A percentile compares a stretch with the other conserved stretches of the same genome.
These are phyloP conservation scores for Lomographa bimaculata DNA, from an alignment of 2,888 invertebrate species.

Conservation along the genomic window DNA sequence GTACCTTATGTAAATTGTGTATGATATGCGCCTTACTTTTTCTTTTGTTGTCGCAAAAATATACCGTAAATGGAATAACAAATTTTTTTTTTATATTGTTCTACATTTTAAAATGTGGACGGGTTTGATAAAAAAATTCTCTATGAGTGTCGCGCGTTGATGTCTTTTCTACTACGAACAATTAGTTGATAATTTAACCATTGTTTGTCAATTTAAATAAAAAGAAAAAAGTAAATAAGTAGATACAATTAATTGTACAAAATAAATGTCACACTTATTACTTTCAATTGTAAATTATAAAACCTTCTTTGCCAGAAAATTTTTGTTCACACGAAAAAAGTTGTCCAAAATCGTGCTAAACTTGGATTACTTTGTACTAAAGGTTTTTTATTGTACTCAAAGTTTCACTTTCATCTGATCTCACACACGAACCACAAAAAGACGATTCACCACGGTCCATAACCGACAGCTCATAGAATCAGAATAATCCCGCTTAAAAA, in stretches of 20 bases:
- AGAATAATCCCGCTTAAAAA: slow-evolving; percentile 68
- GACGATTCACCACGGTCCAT: slow-evolving; percentile 63
- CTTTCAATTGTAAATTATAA: too few relatives aligned
- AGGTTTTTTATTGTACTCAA: not conserved
- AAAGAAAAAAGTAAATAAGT: too few relatives aligned
- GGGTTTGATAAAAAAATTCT: too few relatives aligned
- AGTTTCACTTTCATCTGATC: slow-evolving; percentile 51
- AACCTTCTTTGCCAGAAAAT: too few relatives aligned
- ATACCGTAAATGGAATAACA: not conserved
- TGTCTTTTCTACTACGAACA: slow-evolving; percentile 43
- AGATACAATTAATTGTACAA: too few relatives aligned
- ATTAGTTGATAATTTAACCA: too few relatives aligned
- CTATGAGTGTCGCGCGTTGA: slow-evolving; percentile 40
- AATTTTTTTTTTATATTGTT: not conserved
- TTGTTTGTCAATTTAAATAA: too few relatives aligned
- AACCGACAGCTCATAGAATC: slow-evolving; percentile 64
- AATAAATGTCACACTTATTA: too few relatives aligned
- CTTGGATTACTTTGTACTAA: slow-evolving; percentile 9
- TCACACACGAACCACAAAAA: slow-evolving; percentile 54
- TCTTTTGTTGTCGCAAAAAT: too few relatives aligned
- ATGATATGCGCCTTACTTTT: too few relatives aligned
- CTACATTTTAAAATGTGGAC: not conserved
- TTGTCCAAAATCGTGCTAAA: slow-evolving; percentile 3
- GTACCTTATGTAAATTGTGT: slow-evolving; percentile 1
- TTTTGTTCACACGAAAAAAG: too few relatives aligned